Evolutionary conservation across 2,888 invertebrate species (phyloP).

Genomic region (Euproctis similis): DNA sequence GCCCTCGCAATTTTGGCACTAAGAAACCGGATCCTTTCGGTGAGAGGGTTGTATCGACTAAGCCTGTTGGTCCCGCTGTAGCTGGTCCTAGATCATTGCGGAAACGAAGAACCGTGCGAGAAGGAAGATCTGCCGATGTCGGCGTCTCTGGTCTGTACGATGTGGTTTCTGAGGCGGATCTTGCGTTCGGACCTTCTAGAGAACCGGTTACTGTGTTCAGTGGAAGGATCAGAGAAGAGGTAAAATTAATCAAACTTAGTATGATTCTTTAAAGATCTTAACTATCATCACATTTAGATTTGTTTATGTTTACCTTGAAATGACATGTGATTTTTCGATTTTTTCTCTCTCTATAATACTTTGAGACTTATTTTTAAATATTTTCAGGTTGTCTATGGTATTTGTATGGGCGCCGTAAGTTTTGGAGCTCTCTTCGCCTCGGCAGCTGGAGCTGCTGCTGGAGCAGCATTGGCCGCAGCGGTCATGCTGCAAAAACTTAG

Average conservation of each 20-base stretch:
- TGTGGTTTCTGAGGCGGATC: constrained; percentile 92
- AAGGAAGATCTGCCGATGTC: constrained; percentile 88
- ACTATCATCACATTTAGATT: too few relatives aligned
- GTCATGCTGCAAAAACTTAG: constrained; percentile 87
- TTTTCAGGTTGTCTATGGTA: constrained; percentile 86
- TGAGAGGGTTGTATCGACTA: constrained; percentile 67
- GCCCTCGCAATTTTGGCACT: constrained; percentile 80
- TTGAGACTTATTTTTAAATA: too few relatives aligned
- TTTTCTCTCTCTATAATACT: too few relatives aligned
- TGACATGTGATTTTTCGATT: too few relatives aligned
- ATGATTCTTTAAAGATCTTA: too few relatives aligned
- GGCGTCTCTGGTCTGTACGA: constrained; percentile 93
- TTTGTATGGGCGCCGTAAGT: constrained; percentile 91
- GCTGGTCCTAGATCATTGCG: constrained; percentile 74
- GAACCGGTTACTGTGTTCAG: constrained; percentile 92
- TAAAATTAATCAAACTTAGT: constrained; percentile 17
- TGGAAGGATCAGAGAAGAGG: constrained; percentile 89
- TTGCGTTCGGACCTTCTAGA: constrained; percentile 90
- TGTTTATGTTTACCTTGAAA: too few relatives aligned
- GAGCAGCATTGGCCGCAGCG: constrained; percentile 90
- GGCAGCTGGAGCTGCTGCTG: constrained; percentile 89
- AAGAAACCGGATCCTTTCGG: constrained; percentile 48
- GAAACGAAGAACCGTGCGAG: constrained; percentile 80
- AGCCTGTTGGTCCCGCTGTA: constrained; percentile 65
- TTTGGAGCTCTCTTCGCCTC: constrained; percentile 92